Evolutionary conservation across 2,888 invertebrate species (phyloP).

Genomic region (Rhamnusium bicolor): DNA sequence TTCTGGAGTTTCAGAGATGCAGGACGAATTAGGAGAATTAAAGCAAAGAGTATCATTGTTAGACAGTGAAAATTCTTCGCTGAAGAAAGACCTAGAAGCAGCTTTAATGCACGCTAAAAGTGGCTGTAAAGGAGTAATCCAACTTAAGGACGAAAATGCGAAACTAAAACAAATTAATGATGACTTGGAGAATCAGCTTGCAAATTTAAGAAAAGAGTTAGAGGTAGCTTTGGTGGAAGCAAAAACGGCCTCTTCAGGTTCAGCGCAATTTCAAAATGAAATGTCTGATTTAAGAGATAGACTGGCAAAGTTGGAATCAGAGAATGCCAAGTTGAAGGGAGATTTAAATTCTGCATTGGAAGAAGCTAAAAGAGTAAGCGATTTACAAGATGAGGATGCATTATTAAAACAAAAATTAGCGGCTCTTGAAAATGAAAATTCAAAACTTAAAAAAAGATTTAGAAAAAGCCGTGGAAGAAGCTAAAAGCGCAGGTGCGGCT

Average conservation of each 20-base stretch:
- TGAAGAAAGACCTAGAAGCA: conserved; percentile 42
- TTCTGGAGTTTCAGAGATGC: conserved; percentile 38
- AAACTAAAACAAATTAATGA: conserved; percentile 42
- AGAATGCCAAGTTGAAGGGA: conserved; percentile 50
- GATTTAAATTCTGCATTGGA: conserved; percentile 44
- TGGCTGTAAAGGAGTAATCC: not conserved
- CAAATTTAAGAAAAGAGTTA: conserved; percentile 36
- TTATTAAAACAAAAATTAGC: conserved; percentile 38
- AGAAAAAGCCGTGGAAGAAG: conserved; percentile 44
- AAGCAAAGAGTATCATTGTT: conserved; percentile 39
- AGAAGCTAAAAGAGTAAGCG: conserved; percentile 48
- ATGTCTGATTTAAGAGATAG: conserved; percentile 42
- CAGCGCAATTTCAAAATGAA: conserved; percentile 38
- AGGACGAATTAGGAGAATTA: conserved; percentile 37
- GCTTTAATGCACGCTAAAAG: conserved; percentile 31
- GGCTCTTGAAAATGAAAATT: conserved; percentile 39
- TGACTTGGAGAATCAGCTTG: conserved; percentile 45
- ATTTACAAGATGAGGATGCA: conserved; percentile 35
- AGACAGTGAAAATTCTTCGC: conserved; percentile 40
- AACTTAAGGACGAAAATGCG: conserved; percentile 46
- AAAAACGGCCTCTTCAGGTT: conserved; percentile 34
- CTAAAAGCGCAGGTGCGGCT: conserved; percentile 40
- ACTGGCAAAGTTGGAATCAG: conserved; percentile 47
- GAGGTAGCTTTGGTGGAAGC: not conserved
- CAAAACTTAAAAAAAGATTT: conserved; percentile 47